Evolutionary conservation across 2,797 vertebrate genomes (phyloP), one percentile per base, ranked within the genome.

Genomic region (Acanthurus tractus): DNA sequence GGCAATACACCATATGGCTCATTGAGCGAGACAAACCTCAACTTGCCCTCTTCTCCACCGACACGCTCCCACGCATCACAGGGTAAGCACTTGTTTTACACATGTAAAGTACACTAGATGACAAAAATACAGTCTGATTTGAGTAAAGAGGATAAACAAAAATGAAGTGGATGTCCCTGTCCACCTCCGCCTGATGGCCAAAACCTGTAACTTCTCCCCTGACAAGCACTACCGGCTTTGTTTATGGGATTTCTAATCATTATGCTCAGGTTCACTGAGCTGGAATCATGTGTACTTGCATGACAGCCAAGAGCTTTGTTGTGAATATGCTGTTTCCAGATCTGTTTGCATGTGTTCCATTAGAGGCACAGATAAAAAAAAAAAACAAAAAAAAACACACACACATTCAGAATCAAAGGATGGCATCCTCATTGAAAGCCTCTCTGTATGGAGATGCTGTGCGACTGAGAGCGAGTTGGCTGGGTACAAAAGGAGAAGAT

Each of bases 1-100:
- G 95, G 0, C 92, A 87, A 13, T 96, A 96, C 86, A 95, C 93
- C 44, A 90, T 95, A 64, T 93, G 94, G 94, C 92, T 95, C 22
- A 91, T 94, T 49, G 93, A 95, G 90, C 86, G 95, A 53, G 94
- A 95, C 88, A 94, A 95, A 86, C 76, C 79, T 0, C 93, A 93
- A 0, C 81, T 92, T 11, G 75, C 88, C 54, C 91, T 95, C 76
- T 92, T 96, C 81, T 94, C 94, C 64, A 95, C 94, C 0, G 92
- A 94, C 76, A 90, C 93, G 1, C 82, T 94, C 55, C 94, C 94
- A 1, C 92, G 71, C 77, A 93, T 95, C 84, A 93, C 93, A 14
- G 95, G 95, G 95, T 96, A 88, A 95, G 95, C 34, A 4, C 22
- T 34, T 18, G 3, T 74, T 67, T 67, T 53, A 11, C 55, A 14